A percentile compares a stretch with the other conserved stretches of the same genome.
Conservation (phyloP, 37 sponge, comb jelly and placozoan species). For the Hexactinellida sp. region DNA sequence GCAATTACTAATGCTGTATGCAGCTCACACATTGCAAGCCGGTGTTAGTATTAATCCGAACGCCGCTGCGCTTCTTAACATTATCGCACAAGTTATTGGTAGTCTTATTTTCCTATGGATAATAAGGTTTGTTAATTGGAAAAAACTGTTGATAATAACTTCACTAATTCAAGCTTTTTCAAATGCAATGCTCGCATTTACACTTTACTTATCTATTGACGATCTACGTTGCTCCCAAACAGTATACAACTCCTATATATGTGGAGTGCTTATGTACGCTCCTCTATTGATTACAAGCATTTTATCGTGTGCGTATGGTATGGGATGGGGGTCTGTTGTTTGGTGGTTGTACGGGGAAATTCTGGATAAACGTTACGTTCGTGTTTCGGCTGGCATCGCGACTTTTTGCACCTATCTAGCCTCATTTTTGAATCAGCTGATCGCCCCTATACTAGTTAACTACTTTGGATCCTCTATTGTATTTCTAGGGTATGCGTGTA, state of each 20-base stretch:
- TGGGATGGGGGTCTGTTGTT: not conserved
- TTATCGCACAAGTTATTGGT: not conserved
- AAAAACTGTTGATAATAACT: not conserved
- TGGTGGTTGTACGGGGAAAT: conserved; percentile 16
- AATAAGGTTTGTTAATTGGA: not conserved
- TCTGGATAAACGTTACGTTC: not conserved
- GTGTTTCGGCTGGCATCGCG: conserved; percentile 1
- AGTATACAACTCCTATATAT: not conserved
- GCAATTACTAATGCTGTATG: not conserved
- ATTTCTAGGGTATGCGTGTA: not conserved
- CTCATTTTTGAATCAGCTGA: not conserved
- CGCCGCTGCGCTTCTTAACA: not conserved
- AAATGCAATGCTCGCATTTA: not conserved
- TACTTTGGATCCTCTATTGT: not conserved
- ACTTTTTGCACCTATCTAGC: conserved; percentile 9
- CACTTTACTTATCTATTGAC: not conserved
- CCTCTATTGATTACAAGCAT: not conserved
- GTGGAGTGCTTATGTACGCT: not conserved
- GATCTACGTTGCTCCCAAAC: not conserved
- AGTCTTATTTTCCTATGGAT: not conserved
- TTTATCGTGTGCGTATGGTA: not conserved
- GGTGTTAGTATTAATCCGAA: not conserved
- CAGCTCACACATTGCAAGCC: not conserved
- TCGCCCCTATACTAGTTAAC: not conserved
- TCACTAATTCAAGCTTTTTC: not conserved